Base-by-base conservation (phyloP, 1,140 invertebrate genomes). In the Bilobella aurantiaca region DNA sequence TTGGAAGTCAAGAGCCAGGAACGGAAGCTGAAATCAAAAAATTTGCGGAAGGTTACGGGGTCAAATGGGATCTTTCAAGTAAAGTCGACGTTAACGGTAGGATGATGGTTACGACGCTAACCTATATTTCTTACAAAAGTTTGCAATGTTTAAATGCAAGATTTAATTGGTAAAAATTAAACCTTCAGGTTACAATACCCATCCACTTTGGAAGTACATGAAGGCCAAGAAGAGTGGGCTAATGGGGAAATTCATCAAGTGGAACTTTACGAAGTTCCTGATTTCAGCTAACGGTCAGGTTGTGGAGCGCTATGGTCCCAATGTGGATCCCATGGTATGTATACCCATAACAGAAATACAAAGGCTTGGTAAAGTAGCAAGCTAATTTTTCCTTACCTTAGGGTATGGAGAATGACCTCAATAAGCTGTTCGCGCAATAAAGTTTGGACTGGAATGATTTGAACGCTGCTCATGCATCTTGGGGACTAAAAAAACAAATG, bases 181-280 rank as follows among this genome's bases (percentile, higher is more conserved):
- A 49, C 28, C 53, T 64, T 28, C n/a, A 53, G 49, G 49, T 18
- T 25, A 49, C 12, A 78, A 86, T 67, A 86, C 91, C 14, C 84
- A 88, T 79, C 92, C 93, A 0, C 75, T 96, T n/a, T 97, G 84
- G 80, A 87, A 87, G 66, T 96, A 86, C 75, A 79, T 97, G 68
- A 93, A 96, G 78, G 76, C 83, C 29, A 90, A 90, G 69, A 84
- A 91, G 67, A 79, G 81, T 3, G 88, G 89, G 0, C 83, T 81
- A 8, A 70, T 90, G n/a, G 84, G 82, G n/a, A 81, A 86, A 75
- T 84, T 82, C 47, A 93, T 97, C 69, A 96, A 97, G 75, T 98
- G 95, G 95, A 98, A 98, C 78, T 98, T 97, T 73, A 90, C 91
- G 2, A 98, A 98, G 76, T 98, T 98, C 77, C 81, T 98, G 46